Conservation (phyloP, 1,140 invertebrate genomes). For the Ectropis grisescens region DNA sequence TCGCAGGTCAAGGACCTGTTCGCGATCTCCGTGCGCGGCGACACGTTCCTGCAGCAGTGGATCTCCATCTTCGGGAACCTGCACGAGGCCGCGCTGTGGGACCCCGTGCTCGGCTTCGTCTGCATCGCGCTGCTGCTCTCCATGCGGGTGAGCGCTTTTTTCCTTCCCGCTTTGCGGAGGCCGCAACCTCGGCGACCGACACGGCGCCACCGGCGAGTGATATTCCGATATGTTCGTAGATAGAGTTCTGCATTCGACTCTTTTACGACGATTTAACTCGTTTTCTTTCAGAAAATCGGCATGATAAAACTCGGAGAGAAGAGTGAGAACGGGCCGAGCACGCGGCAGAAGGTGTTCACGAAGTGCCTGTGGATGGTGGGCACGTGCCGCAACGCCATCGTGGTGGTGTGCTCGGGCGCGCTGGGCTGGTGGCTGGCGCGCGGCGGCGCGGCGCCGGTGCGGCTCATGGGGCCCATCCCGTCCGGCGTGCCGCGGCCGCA, state of each 20-base stretch:
- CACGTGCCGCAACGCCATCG: slow-evolving; percentile 81
- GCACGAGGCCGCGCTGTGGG: slow-evolving; percentile 73
- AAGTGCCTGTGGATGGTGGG: slow-evolving; percentile 75
- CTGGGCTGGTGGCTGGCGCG: slow-evolving; percentile 68
- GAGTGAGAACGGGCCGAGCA: slow-evolving; percentile 59
- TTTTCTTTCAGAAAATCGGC: slow-evolving; percentile 71
- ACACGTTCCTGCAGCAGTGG: slow-evolving; percentile 82
- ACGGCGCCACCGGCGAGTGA: too few relatives aligned
- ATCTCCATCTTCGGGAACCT: slow-evolving; percentile 75
- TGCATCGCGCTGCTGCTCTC: slow-evolving; percentile 81
- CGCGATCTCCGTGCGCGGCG: slow-evolving; percentile 81
- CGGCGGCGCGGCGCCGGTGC: slow-evolving; percentile 68
- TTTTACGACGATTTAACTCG: too few relatives aligned
- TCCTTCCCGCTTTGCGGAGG: neutral
- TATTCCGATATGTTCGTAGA: too few relatives aligned
- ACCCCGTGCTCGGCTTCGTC: slow-evolving; percentile 77
- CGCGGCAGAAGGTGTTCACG: slow-evolving; percentile 62
- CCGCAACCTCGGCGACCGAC: too few relatives aligned
- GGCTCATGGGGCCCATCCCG: slow-evolving; percentile 80
- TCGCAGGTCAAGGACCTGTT: slow-evolving; percentile 90
- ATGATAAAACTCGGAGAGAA: slow-evolving; percentile 71
- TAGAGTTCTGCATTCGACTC: too few relatives aligned
- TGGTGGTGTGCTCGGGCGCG: slow-evolving; percentile 77
- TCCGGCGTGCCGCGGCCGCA: slow-evolving; percentile 76
- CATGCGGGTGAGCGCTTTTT: slow-evolving; percentile 72